phyloP scores from a whole-genome alignment of 2,888 invertebrate species.

The Omphaloscelis lunosa region DNA sequence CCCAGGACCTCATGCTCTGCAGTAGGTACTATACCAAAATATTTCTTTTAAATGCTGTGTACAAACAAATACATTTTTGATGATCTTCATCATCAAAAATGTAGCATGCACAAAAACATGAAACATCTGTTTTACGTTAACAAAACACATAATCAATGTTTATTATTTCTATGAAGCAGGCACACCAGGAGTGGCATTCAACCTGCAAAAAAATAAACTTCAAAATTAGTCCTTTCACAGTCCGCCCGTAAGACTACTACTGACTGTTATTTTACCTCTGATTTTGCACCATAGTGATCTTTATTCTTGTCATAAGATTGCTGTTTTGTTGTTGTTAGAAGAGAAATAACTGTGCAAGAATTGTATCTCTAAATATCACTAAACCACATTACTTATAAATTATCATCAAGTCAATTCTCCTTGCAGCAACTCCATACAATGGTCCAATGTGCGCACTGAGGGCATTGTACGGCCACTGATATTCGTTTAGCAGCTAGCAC shows the following conservation, averaged over 20 bases:
- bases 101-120: constrained; percentile 1
- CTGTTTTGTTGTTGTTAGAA: not conserved
- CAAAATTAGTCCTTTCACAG: not conserved
- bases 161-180: constrained; percentile 21
- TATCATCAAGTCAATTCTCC: constrained; percentile 25
- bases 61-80: not conserved
- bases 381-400: not conserved
- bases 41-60: not conserved
- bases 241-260: too few relatives aligned
- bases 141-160: constrained; percentile 5
- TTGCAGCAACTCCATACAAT: constrained; percentile 59
- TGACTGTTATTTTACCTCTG: not conserved
- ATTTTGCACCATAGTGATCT: not conserved
- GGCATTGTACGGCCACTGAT: constrained; percentile 51
- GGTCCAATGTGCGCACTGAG: constrained; percentile 52
- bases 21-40: too few relatives aligned
- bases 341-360: too few relatives aligned
- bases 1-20: too few relatives aligned
- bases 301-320: not conserved
- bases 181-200: not conserved
- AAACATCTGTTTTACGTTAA: constrained; percentile 34
- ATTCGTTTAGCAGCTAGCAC: constrained; percentile 49
- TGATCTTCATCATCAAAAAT: constrained; percentile 18
- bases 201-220: not conserved
- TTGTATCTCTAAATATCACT: not conserved